Evolutionary conservation across 2,113 vertebrate species (phyloP).

Genomic region (Struthio camelus): DNA sequence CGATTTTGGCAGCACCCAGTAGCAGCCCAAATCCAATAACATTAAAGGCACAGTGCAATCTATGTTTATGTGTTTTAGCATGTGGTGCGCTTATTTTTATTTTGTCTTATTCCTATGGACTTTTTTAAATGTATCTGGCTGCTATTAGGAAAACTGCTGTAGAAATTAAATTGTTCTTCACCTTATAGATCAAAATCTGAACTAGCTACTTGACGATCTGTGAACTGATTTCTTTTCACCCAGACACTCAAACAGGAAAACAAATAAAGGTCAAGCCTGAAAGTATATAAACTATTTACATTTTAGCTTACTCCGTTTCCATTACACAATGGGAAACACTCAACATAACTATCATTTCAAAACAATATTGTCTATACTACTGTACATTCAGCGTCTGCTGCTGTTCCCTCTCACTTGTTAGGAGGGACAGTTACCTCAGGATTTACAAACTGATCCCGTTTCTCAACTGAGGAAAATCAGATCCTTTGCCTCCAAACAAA

Average conservation of each 20-base stretch:
- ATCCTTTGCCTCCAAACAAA: slow-evolving; percentile 23
- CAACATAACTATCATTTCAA: fast-evolving
- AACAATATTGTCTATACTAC: neutral
- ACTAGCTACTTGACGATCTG: neutral
- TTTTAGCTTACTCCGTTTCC: neutral
- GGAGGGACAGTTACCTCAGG: neutral
- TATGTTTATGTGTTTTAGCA: too few species aligned
- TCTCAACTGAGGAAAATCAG: slow-evolving; percentile 12
- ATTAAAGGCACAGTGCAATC: fast-evolving
- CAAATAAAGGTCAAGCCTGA: neutral
- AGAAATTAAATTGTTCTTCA: neutral
- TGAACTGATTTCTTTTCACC: neutral
- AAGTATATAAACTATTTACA: neutral
- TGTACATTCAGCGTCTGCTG: fast-evolving
- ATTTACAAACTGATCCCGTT: neutral
- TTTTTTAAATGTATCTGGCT: neutral
- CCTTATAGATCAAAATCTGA: neutral
- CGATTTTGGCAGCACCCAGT: neutral
- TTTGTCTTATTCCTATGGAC: neutral
- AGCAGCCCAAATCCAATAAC: neutral
- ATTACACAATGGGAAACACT: neutral
- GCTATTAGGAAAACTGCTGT: neutral
- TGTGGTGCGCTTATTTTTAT: neutral
- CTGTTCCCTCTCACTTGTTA: neutral
- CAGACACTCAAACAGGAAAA: neutral